Evolutionary conservation across 2,888 invertebrate species (phyloP), one percentile per base, ranked within the genome.

Genomic region (Orthosia gothica): DNA sequence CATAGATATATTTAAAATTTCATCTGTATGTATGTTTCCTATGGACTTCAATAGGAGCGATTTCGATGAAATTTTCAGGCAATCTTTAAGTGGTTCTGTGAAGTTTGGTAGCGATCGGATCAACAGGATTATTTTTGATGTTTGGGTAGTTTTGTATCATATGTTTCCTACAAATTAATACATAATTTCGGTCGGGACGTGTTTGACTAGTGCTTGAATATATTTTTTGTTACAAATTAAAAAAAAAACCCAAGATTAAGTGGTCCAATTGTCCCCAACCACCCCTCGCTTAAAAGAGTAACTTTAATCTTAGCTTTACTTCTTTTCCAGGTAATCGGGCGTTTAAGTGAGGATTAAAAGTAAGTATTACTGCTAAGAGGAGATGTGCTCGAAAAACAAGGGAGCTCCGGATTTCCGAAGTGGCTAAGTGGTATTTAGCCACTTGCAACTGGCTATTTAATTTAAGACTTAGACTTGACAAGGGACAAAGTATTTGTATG

Each of bases 291-390:
- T 72, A 81, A 74, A 76, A 79, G 76, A 72, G 74, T 52, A 77
- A 74, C 66, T 85, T 87, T 82, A 86, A 84, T 81, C 63, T 78
- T 67, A 65, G 66, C 64, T 76, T 72, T 62, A 61, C 58, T 86
- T 82, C 77, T 85, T 89, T 88, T 32, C 11, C 89, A 90, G 90
- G 82, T 88, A 76, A 68, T 76, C 69, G 69, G 72, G 76, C 74
- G 79, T 77, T 83, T 64, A 74, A 73, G 84, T 79, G 79, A 55
- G 70, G 55, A 82, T 84, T 89, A 82, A 86, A 79, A 77, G 90
- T 90, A 82, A 90, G 89, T 90, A 84, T 75, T 65, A 76, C 55
- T 59, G 57, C 64, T 80, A 73, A 70, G 70, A 74, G 68, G 52
- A 63, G 70, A 23, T 76, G 62, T 55, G 16, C 47, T 69, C 20